Percentiles rank a stretch among this genome's conserved stretches.
Conservation (phyloP, 1,140 invertebrate genomes). For the Drosophila varians region DNA sequence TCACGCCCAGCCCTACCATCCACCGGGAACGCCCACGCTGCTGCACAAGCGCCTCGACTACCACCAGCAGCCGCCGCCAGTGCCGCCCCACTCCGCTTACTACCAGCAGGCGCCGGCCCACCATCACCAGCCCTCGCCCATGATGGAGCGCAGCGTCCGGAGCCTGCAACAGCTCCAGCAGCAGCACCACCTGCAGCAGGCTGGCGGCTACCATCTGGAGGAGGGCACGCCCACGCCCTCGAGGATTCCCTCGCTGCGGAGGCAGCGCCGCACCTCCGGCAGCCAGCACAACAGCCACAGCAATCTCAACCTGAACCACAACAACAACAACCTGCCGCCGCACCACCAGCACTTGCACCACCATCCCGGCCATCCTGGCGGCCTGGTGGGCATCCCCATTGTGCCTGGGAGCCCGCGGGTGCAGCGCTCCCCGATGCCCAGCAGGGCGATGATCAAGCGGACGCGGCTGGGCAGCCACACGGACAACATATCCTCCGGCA, state of each 20-base stretch:
- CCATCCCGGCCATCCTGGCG: constrained; percentile 29
- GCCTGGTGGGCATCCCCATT: constrained; percentile 73
- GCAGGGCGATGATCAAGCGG: constrained; percentile 74
- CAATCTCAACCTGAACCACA: constrained; percentile 56
- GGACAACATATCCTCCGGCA: constrained; percentile 83
- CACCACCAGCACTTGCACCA: constrained; percentile 55
- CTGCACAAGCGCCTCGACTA: constrained; percentile 68
- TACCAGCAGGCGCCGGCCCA: constrained; percentile 46
- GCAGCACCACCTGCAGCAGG: constrained; percentile 29
- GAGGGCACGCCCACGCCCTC: constrained; percentile 60
- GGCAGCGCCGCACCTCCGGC: constrained; percentile 69
- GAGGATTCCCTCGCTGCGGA: constrained; percentile 71
- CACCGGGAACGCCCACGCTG: constrained; percentile 68
- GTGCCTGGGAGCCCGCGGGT: constrained; percentile 81
- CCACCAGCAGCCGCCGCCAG: constrained; percentile 68
- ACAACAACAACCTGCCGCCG: constrained; percentile 61
- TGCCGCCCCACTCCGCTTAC: constrained; percentile 72
- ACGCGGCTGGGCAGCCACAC: constrained; percentile 80
- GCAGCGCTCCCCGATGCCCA: constrained; percentile 79
- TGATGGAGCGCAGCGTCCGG: constrained; percentile 69
- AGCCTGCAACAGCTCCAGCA: constrained; percentile 59
- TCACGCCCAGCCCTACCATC: constrained; percentile 78
- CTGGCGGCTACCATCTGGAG: constrained; percentile 30
- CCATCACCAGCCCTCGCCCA: constrained; percentile 49
- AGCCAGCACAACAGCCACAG: constrained; percentile 69